Evolutionary conservation across 2,888 invertebrate species (phyloP).

Genomic region (Heteropelma amictum): DNA sequence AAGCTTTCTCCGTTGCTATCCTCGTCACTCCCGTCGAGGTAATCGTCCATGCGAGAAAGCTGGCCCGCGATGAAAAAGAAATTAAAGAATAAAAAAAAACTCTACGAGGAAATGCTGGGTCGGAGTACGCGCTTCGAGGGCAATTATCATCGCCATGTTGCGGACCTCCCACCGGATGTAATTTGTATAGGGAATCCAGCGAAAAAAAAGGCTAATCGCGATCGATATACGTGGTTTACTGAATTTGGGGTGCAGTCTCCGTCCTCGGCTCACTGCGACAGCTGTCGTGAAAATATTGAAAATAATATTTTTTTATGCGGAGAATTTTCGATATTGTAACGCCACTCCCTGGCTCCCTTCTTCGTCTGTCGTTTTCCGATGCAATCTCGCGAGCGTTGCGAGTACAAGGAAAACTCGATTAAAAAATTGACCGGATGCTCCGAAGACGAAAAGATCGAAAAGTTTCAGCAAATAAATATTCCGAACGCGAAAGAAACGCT

Average conservation of each 20-base stretch:
- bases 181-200: conserved; percentile 30
- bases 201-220: conserved; percentile 42
- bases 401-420: too few species aligned
- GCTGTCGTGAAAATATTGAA: not conserved
- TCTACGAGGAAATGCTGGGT: not conserved
- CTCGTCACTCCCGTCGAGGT: conserved; percentile 9
- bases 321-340: too few species aligned
- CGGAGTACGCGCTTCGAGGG: conserved; percentile 5
- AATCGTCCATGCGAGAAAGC: conserved; percentile 44
- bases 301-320: conserved; percentile 50
- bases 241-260: not conserved
- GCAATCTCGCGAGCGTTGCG: too few species aligned
- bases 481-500: too few species aligned
- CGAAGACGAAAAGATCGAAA: too few species aligned
- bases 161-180: conserved; percentile 48
- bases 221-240: conserved; percentile 35
- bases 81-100: conserved; percentile 28
- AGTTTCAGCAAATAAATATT: too few species aligned
- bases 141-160: conserved; percentile 53
- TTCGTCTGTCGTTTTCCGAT: too few species aligned
- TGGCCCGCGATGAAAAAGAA: conserved; percentile 29
- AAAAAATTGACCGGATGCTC: too few species aligned
- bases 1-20: conserved; percentile 8
- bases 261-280: not conserved
- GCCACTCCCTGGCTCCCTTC: too few species aligned